Evolutionary conservation across 2,113 vertebrate species (phyloP), one percentile per base, ranked within the genome.

Genomic region (Dendropsophus ebraccatus): DNA sequence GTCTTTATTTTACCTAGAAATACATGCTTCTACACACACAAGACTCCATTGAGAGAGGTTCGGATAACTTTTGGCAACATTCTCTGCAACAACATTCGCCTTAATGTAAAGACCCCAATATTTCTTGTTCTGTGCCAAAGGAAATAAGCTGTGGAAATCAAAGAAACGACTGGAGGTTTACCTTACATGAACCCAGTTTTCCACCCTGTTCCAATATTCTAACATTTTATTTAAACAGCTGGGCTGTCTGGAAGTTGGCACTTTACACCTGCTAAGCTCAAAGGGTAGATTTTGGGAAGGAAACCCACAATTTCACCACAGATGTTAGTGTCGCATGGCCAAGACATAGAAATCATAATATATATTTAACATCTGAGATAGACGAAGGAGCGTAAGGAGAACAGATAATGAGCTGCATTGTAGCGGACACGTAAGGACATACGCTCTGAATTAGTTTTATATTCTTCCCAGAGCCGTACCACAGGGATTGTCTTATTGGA

Each of bases 221-320:
- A 81, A 70, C 25, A 21, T 74, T 81, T 81, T 87, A 87, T 87
- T 87, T 87, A 87, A 70, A 87, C 85, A 87, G 85, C 85, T 87
- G 85, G 79, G 76, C 85, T 54, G 85, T 70, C 85, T 81, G 85
- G 85, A 81, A 87, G 67, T 87, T 87, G 85, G 85, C 85, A 87
- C 85, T 87, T 87, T 87, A 81, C 85, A 87, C 85, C 78, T 87
- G 85, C 78, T 87, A 81, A 87, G 45, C 85, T 81, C 85, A 87
- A 81, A 87, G 77, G 78, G 77, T 87, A 65, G 78, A 87, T 87
- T 87, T 87, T 87, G 77, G 69, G 78, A 87, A 87, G 77, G 78
- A 87, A 87, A 87, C 58, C 77, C 85, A 73, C 85, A 87, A 73
- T 72, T 73, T 87, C 77, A 81, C 77, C 85, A 74, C 78, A 81